These are phyloP conservation scores for Hephaestus fuliginosus DNA, from an alignment of 2,797 vertebrate genomes.

Conservation along the genomic window DNA sequence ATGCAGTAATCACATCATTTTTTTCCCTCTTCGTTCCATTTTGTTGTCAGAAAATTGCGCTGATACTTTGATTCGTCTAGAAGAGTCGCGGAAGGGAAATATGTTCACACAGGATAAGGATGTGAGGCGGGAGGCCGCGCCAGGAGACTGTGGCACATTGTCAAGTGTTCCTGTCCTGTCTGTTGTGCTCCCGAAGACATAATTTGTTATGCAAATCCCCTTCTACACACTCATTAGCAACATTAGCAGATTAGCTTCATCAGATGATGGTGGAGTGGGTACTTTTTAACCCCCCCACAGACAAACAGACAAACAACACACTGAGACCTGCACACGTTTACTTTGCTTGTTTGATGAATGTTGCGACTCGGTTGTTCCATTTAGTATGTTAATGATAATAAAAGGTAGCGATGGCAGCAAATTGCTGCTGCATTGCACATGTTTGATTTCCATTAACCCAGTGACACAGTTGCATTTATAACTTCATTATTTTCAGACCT, in stretches of 20 bases:
- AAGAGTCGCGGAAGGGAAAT: conserved; percentile 20
- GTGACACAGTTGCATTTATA: conserved; percentile 44
- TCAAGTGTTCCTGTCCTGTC: conserved; percentile 49
- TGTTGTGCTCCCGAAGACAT: conserved; percentile 34
- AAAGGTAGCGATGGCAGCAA: conserved; percentile 22
- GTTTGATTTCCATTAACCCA: conserved; percentile 41
- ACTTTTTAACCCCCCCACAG: conserved; percentile 2
- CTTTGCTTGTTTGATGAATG: not conserved
- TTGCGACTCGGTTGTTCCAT: not conserved
- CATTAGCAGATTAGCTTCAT: conserved; percentile 52
- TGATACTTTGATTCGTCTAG: conserved; percentile 20
- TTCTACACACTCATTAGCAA: conserved; percentile 64
- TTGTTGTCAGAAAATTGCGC: not conserved
- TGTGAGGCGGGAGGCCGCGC: conserved; percentile 23
- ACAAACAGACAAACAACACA: conserved; percentile 13
- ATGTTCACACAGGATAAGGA: conserved; percentile 41
- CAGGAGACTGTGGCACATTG: conserved; percentile 28
- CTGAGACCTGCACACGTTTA: not conserved
- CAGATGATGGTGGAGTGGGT: conserved; percentile 40
- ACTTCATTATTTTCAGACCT: conserved; percentile 15
- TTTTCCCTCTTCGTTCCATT: conserved; percentile 23
- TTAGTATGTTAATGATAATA: conserved; percentile 22
- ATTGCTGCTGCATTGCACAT: conserved; percentile 3
- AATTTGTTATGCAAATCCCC: conserved; percentile 74
- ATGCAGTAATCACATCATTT: conserved; percentile 48